Evolutionary conservation across 2,888 invertebrate species (phyloP), one percentile per base, ranked within the genome.

Genomic region (Thelaira solivaga): DNA sequence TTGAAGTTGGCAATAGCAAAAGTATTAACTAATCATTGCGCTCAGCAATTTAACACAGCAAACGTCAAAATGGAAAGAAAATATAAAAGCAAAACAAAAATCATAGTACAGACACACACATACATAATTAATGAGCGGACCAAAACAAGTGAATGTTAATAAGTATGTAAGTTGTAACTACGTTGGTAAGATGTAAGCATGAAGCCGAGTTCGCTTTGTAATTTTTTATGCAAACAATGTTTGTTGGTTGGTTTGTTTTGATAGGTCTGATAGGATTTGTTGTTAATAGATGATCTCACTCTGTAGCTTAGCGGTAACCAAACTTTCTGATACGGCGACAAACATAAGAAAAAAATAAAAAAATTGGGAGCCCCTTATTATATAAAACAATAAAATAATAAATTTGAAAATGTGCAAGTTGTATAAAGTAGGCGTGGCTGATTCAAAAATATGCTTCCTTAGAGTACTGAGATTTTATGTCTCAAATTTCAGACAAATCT

Each of bases 251-350:
- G 1, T 31, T 34, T 43, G 16, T 34, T 31, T 2, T 34, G 22
- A n/a, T 64, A 20, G 26, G 62, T 20, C 36, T 29, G 36, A 16
- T 67, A n/a, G n/a, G n/a, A 22, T 47, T 64, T 53, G 36, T 55
- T 47, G 20, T 45, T 64, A n/a, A n/a, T 64, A 62, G 73, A 78
- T 78, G 77, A 78, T 78, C 77, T 78, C 77, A 78, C 68, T 62
- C 59, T 78, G 47, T 59, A 45, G 39, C 31, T n/a, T n/a, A n/a
- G n/a, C n/a, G n/a, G n/a, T n/a, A n/a, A n/a, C n/a, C n/a, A n/a
- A n/a, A n/a, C n/a, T n/a, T n/a, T n/a, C n/a, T n/a, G n/a, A n/a
- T n/a, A n/a, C n/a, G n/a, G n/a, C 36, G 47, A 49, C 34, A 74
- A 45, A 43, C 49, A 77, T 20, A n/a, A 31, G 29, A 20, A 68